These are phyloP conservation scores for Microchirus variegatus DNA, from an alignment of 2,797 vertebrate species.

Conservation along the genomic window DNA sequence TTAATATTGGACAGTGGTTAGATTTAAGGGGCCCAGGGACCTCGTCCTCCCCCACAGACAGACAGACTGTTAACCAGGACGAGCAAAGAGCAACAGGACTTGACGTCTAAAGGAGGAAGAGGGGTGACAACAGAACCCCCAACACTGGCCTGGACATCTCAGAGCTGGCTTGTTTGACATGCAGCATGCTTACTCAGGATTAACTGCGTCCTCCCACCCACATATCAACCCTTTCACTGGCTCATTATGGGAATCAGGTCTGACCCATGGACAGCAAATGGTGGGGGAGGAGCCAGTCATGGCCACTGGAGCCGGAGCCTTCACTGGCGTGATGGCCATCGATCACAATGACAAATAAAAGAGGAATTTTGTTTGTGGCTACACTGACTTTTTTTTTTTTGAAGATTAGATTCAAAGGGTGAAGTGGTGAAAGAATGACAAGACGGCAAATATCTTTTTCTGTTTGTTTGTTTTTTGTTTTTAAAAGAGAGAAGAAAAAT, in stretches of 20 bases:
- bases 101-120: constrained; percentile 35
- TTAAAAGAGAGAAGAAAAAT: no score
- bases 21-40: constrained; percentile 65
- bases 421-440: no score
- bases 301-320: constrained; percentile 29
- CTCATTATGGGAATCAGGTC: constrained; percentile 48
- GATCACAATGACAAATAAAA: constrained; percentile 44
- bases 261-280: constrained; percentile 22
- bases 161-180: constrained; percentile 44
- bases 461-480: no score
- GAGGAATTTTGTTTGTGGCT: constrained; percentile 34
- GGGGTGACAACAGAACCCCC: constrained; percentile 35
- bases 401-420: no score
- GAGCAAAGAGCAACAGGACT: constrained; percentile 37
- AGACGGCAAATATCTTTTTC: no score
- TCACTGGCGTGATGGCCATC: constrained; percentile 5
- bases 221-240: constrained; percentile 42
- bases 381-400: not conserved
- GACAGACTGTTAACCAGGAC: constrained; percentile 44
- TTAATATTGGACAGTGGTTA: constrained; percentile 83
- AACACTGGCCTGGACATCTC: constrained; percentile 46
- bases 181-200: constrained; percentile 64
- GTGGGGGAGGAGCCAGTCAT: constrained; percentile 22
- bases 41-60: constrained; percentile 47
- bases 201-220: constrained; percentile 55